Evolutionary conservation across 2,888 invertebrate genomes (phyloP).

Genomic region (Stenodema calcarata): DNA sequence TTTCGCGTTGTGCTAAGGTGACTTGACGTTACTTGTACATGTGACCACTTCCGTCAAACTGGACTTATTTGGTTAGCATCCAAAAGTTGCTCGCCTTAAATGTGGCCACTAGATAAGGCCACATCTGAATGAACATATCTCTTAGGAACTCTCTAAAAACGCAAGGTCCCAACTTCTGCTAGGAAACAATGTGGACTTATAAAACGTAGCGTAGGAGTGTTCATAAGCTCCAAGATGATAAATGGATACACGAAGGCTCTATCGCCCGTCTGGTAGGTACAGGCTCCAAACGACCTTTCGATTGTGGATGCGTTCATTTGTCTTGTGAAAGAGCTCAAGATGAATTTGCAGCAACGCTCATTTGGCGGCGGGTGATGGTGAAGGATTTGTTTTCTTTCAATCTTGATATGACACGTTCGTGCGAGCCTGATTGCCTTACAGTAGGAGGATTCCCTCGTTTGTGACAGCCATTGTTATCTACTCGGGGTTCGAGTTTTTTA

Average conservation of each 20-base stretch:
- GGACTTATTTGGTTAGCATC: too few species aligned
- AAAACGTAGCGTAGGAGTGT: too few species aligned
- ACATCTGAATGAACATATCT: too few species aligned
- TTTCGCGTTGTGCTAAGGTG: too few species aligned
- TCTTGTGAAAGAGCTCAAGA: background rate
- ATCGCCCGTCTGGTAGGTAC: background rate
- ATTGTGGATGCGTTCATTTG: background rate
- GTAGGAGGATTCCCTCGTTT: conserved; percentile 21
- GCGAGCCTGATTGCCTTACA: conserved; percentile 5
- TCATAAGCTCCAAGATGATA: background rate
- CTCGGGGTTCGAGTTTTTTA: background rate
- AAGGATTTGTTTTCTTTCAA: background rate
- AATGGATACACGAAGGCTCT: background rate
- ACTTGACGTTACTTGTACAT: too few species aligned
- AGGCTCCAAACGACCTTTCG: background rate
- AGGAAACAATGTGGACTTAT: too few species aligned
- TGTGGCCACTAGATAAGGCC: too few species aligned
- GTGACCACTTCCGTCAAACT: too few species aligned
- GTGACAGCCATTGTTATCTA: conserved; percentile 10
- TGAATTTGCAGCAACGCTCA: background rate
- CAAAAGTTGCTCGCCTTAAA: too few species aligned
- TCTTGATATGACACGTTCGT: conserved; percentile 28
- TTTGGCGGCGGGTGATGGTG: background rate
- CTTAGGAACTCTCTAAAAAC: too few species aligned
- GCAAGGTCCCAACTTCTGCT: too few species aligned